phyloP scores from a whole-genome alignment of 2,888 invertebrate species.

The Callyntrura sp. region DNA sequence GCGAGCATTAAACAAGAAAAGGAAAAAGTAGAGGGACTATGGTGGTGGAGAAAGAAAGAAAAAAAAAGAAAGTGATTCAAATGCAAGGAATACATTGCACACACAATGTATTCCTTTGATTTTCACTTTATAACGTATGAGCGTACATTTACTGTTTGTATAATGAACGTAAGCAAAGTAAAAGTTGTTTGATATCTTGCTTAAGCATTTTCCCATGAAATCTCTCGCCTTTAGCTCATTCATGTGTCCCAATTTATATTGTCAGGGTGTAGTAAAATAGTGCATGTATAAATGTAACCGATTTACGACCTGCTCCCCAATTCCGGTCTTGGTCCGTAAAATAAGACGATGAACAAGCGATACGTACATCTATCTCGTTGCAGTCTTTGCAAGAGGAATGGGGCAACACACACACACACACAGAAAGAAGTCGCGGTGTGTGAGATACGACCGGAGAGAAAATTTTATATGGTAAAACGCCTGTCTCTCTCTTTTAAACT shows the following conservation, averaged over 20 bases:
- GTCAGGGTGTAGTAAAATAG: conserved; percentile 43
- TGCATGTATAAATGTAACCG: conserved; percentile 75
- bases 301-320: conserved; percentile 83
- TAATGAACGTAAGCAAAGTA: conserved; percentile 48
- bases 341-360: conserved; percentile 62
- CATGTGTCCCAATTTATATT: conserved; percentile 83
- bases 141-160: background rate
- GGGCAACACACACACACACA: background rate
- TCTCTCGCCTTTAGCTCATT: conserved; percentile 82
- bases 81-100: conserved; percentile 54
- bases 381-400: conserved; percentile 13
- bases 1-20: conserved; percentile 25
- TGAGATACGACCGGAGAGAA: conserved; percentile 41
- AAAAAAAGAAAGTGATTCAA: conserved; percentile 60
- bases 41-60: conserved; percentile 8
- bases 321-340: conserved; percentile 80
- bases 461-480: conserved; percentile 25
- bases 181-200: conserved; percentile 63
- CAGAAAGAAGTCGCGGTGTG: conserved; percentile 30
- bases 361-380: conserved; percentile 61
- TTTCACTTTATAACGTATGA: conserved; percentile 51
- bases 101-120: conserved; percentile 56
- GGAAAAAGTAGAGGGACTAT: too few species aligned
- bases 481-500: too few species aligned
- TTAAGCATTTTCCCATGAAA: conserved; percentile 80